phyloP scores from a whole-genome alignment of 2,888 invertebrate species.

The Pristionchus maxplancki region DNA sequence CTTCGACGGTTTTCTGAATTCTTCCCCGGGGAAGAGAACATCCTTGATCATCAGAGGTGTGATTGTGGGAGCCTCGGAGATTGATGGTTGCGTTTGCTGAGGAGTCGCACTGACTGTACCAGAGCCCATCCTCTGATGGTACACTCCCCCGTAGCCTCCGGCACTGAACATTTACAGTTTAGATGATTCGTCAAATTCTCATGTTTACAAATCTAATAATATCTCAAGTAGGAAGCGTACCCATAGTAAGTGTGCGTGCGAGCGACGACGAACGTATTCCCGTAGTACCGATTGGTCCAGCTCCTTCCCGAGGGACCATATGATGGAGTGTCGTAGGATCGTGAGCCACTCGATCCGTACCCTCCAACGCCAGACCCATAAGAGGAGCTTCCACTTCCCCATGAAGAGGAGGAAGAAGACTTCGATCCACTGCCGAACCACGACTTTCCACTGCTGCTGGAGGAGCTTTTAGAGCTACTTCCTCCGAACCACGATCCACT shows the following conservation, averaged over 20 bases:
- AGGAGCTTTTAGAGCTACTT: not conserved
- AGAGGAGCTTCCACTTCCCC: not conserved
- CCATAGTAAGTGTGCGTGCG: slow-evolving; percentile 2
- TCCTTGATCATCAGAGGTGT: not conserved
- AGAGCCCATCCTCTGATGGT: not conserved
- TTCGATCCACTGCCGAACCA: slow-evolving; percentile 3
- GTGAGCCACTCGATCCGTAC: not conserved
- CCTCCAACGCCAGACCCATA: not conserved
- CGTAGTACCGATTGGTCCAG: slow-evolving; percentile 19
- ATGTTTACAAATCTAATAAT: not conserved
- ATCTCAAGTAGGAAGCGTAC: not conserved
- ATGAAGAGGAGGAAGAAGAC: not conserved
- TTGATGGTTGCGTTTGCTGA: not conserved
- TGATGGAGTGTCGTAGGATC: not conserved
- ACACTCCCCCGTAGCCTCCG: not conserved
- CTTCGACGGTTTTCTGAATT: not conserved
- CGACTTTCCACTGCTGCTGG: not conserved
- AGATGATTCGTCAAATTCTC: no score
- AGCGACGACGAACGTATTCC: not conserved
- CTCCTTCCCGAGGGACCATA: not conserved
- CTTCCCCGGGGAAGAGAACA: not conserved
- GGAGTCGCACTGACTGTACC: not conserved
- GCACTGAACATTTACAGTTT: not conserved
- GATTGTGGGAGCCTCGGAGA: not conserved
- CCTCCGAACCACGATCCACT: not conserved